A percentile compares a stretch with the other conserved stretches of the same genome.
These are phyloP conservation scores for Parnassius glacialis DNA, from an alignment of 2,888 invertebrate genomes.

Conservation along the genomic window DNA sequence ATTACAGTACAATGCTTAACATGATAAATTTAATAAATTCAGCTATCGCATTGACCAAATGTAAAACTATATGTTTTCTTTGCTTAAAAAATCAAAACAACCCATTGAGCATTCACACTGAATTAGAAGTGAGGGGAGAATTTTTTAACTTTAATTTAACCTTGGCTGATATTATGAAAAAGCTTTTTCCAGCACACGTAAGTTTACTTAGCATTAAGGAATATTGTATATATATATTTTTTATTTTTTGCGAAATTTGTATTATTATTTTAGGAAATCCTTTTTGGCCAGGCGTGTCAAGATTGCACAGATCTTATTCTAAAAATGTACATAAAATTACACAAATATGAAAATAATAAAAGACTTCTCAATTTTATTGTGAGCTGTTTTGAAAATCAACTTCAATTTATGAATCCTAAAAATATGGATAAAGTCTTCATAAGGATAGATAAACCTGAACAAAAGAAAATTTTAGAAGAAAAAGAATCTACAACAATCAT, in stretches of 20 bases:
- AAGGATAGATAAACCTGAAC: slow-evolving; percentile 1
- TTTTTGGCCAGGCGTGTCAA: slow-evolving; percentile 43
- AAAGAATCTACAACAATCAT: slow-evolving; percentile 2
- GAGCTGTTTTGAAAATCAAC: slow-evolving; percentile 34
- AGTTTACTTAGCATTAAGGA: slow-evolving; percentile 32
- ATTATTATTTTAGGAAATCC: slow-evolving; percentile 45
- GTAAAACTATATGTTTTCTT: slow-evolving; percentile 44
- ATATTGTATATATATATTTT: neutral
- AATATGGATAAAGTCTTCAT: slow-evolving; percentile 11
- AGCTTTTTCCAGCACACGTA: slow-evolving; percentile 49
- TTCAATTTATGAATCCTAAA: slow-evolving; percentile 25
- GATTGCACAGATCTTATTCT: slow-evolving; percentile 43
- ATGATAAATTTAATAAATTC: slow-evolving; percentile 1
- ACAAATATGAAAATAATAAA: slow-evolving; percentile 37
- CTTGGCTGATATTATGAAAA: slow-evolving; percentile 41
- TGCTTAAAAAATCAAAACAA: slow-evolving; percentile 44
- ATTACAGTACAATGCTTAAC: neutral
- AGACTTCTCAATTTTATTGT: slow-evolving; percentile 30
- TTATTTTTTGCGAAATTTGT: neutral
- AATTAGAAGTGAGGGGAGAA: slow-evolving; percentile 39
- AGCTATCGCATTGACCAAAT: neutral
- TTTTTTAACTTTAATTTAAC: slow-evolving; percentile 33
- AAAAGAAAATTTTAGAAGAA: slow-evolving; percentile 20
- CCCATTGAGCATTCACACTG: slow-evolving; percentile 34
- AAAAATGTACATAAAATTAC: slow-evolving; percentile 42